phyloP scores from a whole-genome alignment of 2,113 vertebrate genomes.

The Rhizomys pruinosus region DNA sequence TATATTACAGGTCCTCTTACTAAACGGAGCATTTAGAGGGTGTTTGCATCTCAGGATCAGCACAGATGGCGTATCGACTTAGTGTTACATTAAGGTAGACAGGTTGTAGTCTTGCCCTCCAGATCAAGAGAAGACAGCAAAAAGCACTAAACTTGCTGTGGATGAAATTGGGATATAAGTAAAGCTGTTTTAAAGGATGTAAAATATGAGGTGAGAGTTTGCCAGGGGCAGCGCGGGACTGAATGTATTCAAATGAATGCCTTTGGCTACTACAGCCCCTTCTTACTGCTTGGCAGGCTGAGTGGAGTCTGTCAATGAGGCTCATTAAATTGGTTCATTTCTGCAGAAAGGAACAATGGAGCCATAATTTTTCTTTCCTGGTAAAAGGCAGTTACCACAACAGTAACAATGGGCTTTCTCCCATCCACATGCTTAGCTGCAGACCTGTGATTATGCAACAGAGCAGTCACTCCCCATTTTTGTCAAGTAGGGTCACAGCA shows the following conservation, averaged over 20 bases:
- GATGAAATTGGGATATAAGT: background rate
- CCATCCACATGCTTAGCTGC: background rate
- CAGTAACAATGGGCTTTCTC: background rate
- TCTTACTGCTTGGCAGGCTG: background rate
- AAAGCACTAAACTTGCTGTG: background rate
- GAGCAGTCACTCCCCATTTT: background rate
- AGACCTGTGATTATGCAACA: background rate
- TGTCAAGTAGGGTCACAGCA: background rate
- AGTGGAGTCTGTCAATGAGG: background rate
- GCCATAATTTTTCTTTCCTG: constrained; percentile 6
- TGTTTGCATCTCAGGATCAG: background rate
- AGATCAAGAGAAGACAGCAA: background rate
- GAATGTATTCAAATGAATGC: background rate
- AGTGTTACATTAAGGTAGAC: background rate
- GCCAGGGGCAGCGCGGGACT: background rate
- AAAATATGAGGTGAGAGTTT: background rate
- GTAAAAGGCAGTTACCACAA: background rate
- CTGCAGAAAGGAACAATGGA: background rate
- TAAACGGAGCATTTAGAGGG: background rate
- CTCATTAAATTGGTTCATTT: constrained; percentile 4
- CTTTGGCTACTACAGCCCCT: background rate
- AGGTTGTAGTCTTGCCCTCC: background rate
- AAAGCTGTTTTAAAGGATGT: background rate
- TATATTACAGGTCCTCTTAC: background rate
- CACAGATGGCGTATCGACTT: background rate